A percentile compares a stretch with the other conserved stretches of the same genome.
These are phyloP conservation scores for Drosophila guanche DNA, from an alignment of 1,140 invertebrate genomes.

Conservation along the genomic window DNA sequence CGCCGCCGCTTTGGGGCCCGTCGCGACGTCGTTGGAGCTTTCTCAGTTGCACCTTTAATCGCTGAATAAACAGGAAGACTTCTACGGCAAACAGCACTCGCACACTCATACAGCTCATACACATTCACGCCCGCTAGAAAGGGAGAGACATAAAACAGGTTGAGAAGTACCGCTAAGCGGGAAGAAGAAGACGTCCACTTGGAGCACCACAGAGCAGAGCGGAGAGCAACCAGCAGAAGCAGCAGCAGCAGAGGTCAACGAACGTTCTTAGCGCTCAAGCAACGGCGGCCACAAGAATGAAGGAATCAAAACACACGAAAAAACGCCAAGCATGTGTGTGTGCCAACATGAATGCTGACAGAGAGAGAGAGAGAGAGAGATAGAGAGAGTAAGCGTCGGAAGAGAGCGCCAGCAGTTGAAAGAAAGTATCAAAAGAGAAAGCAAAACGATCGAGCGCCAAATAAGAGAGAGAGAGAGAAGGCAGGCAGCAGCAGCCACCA, in stretches of 20 bases:
- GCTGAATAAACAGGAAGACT: slow-evolving; percentile 80
- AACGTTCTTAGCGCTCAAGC: slow-evolving; percentile 78
- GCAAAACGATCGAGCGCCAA: slow-evolving; percentile 12
- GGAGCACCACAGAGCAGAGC: too few relatives aligned
- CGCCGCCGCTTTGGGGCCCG: slow-evolving; percentile 34
- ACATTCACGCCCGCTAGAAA: slow-evolving; percentile 18
- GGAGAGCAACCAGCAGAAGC: slow-evolving; percentile 12
- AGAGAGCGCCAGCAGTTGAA: slow-evolving; percentile 12
- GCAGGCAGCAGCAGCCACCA: too few relatives aligned
- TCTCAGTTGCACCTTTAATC: slow-evolving; percentile 73
- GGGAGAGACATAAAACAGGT: slow-evolving; percentile 74
- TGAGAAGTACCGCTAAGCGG: slow-evolving; percentile 83
- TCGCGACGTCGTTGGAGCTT: slow-evolving; percentile 35
- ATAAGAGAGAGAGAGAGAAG: too few relatives aligned
- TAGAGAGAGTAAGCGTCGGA: slow-evolving; percentile 9
- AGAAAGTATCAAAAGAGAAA: slow-evolving; percentile 31
- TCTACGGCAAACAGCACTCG: slow-evolving; percentile 71
- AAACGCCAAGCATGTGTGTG: slow-evolving; percentile 41
- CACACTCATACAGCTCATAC: slow-evolving; percentile 8
- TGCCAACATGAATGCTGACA: neutral
- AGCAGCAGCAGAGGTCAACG: slow-evolving; percentile 79
- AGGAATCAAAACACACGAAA: slow-evolving; percentile 83
- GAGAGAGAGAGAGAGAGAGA: slow-evolving; percentile 21
- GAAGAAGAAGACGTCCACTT: slow-evolving; percentile 28
- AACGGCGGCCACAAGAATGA: slow-evolving; percentile 62